These are phyloP conservation scores for Bos taurus DNA, from an alignment of 2,113 vertebrate species.

Conservation along the genomic window DNA sequence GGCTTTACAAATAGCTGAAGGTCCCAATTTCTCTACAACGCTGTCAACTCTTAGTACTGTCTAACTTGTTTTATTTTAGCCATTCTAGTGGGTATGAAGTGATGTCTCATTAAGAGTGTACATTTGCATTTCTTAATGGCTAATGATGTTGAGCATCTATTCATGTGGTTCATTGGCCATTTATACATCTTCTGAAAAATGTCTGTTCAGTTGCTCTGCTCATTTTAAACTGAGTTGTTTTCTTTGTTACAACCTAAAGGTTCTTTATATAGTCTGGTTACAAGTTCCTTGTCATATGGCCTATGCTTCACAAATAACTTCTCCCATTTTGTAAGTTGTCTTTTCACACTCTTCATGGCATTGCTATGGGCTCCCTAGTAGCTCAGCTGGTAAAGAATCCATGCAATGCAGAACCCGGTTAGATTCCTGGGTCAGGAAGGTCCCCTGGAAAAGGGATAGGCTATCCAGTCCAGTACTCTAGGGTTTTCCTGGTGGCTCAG, in stretches of 20 bases:
- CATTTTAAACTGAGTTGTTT: background rate
- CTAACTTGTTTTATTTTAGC: background rate
- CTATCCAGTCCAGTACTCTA: background rate
- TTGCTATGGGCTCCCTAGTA: background rate
- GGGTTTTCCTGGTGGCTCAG: background rate
- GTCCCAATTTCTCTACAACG: background rate
- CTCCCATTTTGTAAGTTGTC: background rate
- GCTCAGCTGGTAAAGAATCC: background rate
- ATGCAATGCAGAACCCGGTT: background rate
- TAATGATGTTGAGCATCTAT: background rate
- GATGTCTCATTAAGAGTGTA: background rate
- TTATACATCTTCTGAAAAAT: background rate
- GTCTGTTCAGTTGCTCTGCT: background rate
- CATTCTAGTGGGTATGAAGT: background rate
- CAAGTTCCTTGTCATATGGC: background rate
- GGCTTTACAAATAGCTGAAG: background rate
- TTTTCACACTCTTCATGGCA: background rate
- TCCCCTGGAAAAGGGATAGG: background rate
- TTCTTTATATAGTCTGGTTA: background rate
- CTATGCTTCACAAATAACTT: background rate
- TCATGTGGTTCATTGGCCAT: background rate
- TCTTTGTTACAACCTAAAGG: background rate
- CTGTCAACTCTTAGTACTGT: background rate
- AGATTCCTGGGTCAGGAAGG: background rate
- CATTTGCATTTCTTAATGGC: background rate